Evolutionary conservation across 2,888 invertebrate species (phyloP).

Genomic region (Drosophila flavopinicola): DNA sequence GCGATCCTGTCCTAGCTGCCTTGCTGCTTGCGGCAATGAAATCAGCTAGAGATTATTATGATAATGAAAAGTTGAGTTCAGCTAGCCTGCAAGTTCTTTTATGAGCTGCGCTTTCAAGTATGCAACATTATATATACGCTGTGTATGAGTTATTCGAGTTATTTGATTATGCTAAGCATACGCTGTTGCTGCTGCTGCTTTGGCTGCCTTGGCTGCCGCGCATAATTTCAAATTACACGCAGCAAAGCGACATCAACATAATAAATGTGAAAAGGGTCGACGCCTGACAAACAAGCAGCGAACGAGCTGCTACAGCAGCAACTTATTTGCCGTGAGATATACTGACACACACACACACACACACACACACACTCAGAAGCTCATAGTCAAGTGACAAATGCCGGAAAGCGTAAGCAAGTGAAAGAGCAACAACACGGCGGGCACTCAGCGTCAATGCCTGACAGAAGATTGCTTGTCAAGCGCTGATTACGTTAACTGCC

Average conservation of each 20-base stretch:
- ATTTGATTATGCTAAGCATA: slow-evolving; percentile 77
- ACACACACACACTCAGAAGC: slow-evolving; percentile 1
- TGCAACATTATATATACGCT: slow-evolving; percentile 36
- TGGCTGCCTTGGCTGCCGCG: slow-evolving; percentile 47
- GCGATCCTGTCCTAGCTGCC: slow-evolving; percentile 9
- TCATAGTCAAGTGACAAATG: slow-evolving; percentile 51
- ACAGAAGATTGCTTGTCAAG: slow-evolving; percentile 72
- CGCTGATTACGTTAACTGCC: slow-evolving; percentile 72
- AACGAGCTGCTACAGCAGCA: slow-evolving; percentile 35
- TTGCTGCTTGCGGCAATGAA: slow-evolving; percentile 50
- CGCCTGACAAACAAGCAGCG: slow-evolving; percentile 66
- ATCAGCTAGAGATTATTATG: slow-evolving; percentile 77
- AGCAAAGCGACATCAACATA: slow-evolving; percentile 68
- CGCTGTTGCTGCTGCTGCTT: slow-evolving; percentile 26
- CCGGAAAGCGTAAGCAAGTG: slow-evolving; percentile 56
- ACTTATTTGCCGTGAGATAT: slow-evolving; percentile 53
- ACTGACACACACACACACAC: slow-evolving; percentile 14
- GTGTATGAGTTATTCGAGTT: slow-evolving; percentile 75
- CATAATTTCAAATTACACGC: slow-evolving; percentile 75
- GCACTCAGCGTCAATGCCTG: slow-evolving; percentile 62
- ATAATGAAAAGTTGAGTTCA: slow-evolving; percentile 63
- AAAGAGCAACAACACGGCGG: slow-evolving; percentile 43
- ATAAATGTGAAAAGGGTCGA: slow-evolving; percentile 67
- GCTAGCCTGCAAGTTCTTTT: slow-evolving; percentile 28
- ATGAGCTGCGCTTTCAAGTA: slow-evolving; percentile 27